phyloP scores from a whole-genome alignment of 2,888 invertebrate genomes.

The Heliconius erato region DNA sequence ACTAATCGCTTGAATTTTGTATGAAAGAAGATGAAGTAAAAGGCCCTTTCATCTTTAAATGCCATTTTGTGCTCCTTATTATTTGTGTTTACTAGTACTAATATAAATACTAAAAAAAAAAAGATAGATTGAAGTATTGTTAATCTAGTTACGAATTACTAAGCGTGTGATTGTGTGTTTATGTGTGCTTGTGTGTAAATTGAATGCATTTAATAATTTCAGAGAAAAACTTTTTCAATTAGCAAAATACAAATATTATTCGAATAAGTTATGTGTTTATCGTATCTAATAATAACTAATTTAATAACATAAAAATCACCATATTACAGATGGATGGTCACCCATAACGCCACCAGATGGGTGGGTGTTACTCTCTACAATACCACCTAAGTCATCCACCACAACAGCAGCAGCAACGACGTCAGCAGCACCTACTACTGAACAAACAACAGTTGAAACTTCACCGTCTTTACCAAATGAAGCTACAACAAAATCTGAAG shows the following conservation, averaged over 20 bases:
- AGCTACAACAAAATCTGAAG: conserved; percentile 60
- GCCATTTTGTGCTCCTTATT: neutral
- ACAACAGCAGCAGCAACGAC: conserved; percentile 55
- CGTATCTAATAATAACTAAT: no score
- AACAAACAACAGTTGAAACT: conserved; percentile 55
- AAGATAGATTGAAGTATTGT: no score
- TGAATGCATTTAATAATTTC: no score
- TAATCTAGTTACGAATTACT: no score
- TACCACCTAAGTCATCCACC: conserved; percentile 68
- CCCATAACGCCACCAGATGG: conserved; percentile 88
- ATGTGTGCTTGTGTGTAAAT: no score
- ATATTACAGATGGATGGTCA: conserved; percentile 85
- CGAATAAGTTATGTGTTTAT: no score
- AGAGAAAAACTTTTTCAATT: no score
- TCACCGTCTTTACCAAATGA: conserved; percentile 57
- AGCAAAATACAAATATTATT: no score
- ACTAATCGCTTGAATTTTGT: neutral
- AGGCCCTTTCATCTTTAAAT: conserved; percentile 5
- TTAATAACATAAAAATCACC: neutral
- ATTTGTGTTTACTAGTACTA: neutral
- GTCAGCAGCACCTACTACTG: conserved; percentile 53
- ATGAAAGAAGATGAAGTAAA: conserved; percentile 19
- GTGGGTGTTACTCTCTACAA: conserved; percentile 86
- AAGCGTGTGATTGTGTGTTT: no score
- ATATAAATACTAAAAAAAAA: neutral